Evolutionary conservation across 2,888 invertebrate genomes (phyloP).

Genomic region (Drosophila quinaria): DNA sequence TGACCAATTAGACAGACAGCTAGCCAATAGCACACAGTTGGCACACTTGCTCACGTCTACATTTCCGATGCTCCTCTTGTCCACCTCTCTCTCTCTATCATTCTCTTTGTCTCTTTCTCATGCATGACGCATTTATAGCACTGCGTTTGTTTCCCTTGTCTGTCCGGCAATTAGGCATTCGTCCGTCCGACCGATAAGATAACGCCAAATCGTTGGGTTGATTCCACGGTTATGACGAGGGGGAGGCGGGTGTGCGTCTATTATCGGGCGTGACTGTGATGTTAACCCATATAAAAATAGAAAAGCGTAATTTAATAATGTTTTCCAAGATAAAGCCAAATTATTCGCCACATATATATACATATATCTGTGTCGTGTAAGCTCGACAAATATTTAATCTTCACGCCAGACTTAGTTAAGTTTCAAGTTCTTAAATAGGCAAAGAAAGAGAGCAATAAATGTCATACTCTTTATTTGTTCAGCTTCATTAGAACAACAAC

Average conservation of each 20-base stretch:
- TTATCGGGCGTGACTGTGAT: constrained; percentile 56
- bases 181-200: constrained; percentile 75
- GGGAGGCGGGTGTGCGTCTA: constrained; percentile 9
- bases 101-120: constrained; percentile 1
- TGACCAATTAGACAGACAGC: constrained; percentile 55
- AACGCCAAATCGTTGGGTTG: constrained; percentile 22
- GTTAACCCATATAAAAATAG: constrained; percentile 74
- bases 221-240: not conserved
- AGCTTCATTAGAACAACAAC: not conserved
- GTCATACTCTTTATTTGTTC: not conserved
- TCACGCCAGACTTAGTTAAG: constrained; percentile 40
- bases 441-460: constrained; percentile 11
- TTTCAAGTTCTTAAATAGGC: not conserved
- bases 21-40: constrained; percentile 13
- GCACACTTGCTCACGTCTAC: constrained; percentile 29
- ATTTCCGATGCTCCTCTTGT: constrained; percentile 4
- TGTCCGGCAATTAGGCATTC: constrained; percentile 63
- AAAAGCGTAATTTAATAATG: constrained; percentile 68
- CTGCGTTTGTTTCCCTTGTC: constrained; percentile 27
- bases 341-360: constrained; percentile 1
- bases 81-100: not conserved
- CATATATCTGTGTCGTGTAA: constrained; percentile 6
- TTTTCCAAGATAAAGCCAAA: constrained; percentile 41
- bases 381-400: constrained; percentile 54
- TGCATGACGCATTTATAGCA: constrained; percentile 67